These are phyloP conservation scores for Antitype chi DNA, from an alignment of 2,888 invertebrate species.

Conservation along the genomic window DNA sequence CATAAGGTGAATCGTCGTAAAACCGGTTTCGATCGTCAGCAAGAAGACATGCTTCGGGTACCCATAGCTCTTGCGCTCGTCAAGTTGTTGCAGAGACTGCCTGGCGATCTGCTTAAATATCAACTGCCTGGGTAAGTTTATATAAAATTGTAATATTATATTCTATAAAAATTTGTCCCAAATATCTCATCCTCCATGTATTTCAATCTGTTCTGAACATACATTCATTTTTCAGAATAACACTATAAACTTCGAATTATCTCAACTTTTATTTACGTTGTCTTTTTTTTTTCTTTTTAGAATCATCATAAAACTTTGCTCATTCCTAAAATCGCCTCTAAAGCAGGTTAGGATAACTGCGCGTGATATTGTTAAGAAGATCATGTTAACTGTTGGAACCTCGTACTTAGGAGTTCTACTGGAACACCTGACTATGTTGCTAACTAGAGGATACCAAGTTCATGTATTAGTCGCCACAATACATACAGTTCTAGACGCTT, in stretches of 20 bases:
- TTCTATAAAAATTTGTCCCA: not conserved
- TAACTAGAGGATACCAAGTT: constrained; percentile 97
- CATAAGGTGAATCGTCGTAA: constrained; percentile 95
- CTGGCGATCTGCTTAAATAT: constrained; percentile 93
- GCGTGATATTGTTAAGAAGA: constrained; percentile 97
- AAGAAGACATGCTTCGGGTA: constrained; percentile 96
- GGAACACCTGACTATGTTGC: constrained; percentile 94
- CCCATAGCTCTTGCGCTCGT: constrained; percentile 98
- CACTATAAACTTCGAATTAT: not conserved
- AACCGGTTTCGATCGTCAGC: constrained; percentile 94
- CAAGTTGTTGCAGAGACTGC: constrained; percentile 96
- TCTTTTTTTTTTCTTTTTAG: constrained; percentile 82
- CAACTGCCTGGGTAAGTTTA: constrained; percentile 94
- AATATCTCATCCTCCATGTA: not conserved
- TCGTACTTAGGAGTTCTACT: constrained; percentile 94
- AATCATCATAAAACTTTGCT: constrained; percentile 96
- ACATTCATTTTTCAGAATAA: not conserved
- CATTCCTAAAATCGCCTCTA: constrained; percentile 96
- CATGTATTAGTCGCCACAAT: constrained; percentile 98
- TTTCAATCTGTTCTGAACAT: not conserved
- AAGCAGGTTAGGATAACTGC: constrained; percentile 96
- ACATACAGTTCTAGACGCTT: constrained; percentile 94
- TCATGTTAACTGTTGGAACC: constrained; percentile 96
- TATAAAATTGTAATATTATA: not conserved
- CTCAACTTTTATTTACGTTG: not conserved